Conservation (phyloP, 2,113 vertebrate genomes). For the Macroglossus sobrinus region DNA sequence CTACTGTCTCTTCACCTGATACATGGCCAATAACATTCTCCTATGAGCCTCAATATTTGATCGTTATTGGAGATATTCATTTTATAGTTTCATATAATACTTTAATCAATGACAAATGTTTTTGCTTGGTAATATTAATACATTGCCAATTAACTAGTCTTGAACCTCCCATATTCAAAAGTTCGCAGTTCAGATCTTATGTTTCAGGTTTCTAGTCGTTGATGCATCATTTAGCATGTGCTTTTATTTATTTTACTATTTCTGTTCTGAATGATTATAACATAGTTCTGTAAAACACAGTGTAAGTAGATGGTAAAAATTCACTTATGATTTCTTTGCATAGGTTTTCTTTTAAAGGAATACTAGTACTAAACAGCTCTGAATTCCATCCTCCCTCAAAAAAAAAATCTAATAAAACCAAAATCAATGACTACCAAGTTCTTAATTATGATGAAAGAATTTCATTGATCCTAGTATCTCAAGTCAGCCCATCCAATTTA, state of each 20-base stretch:
- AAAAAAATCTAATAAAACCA: neutral
- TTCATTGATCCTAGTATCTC: neutral
- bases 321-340: neutral
- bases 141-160: neutral
- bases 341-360: neutral
- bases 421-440: neutral
- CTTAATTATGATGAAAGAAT: neutral
- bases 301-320: neutral
- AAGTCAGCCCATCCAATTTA: neutral
- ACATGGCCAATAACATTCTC: neutral
- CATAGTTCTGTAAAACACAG: neutral
- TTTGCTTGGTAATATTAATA: neutral
- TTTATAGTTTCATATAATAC: neutral
- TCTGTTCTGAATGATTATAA: neutral
- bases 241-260: neutral
- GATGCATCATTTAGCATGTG: neutral
- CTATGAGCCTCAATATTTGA: neutral
- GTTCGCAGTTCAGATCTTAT: neutral
- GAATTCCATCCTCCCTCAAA: no score
- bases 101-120: neutral
- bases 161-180: neutral
- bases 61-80: neutral
- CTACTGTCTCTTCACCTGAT: neutral
- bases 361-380: neutral
- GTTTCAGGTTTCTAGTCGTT: neutral